Evolutionary conservation across 2,113 vertebrate genomes (phyloP).

Genomic region (Symphodus melops): DNA sequence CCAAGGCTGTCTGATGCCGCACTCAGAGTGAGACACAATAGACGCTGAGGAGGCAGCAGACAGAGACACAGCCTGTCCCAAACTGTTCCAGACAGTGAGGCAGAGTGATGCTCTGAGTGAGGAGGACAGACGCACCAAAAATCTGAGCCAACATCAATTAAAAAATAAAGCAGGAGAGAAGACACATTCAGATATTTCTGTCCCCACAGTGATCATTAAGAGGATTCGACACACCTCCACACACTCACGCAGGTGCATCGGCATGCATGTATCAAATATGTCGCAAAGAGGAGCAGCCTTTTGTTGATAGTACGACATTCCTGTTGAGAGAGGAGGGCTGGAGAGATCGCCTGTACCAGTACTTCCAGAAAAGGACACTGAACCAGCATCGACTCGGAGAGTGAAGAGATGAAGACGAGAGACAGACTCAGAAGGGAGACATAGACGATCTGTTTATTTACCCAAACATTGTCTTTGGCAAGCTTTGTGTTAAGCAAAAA

Average conservation of each 20-base stretch:
- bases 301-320: constrained; percentile 50
- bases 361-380: constrained; percentile 76
- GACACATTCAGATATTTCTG: background rate
- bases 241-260: constrained; percentile 20
- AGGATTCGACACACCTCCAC: background rate
- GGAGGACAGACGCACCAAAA: constrained; percentile 29
- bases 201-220: background rate
- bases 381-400: constrained; percentile 25
- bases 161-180: constrained; percentile 3
- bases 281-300: constrained; percentile 27
- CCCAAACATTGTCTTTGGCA: background rate
- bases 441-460: too few species aligned
- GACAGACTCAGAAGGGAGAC: background rate
- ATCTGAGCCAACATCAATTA: background rate
- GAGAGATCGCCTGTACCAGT: constrained; percentile 16
- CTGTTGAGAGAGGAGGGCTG: constrained; percentile 16
- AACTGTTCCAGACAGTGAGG: constrained; percentile 42
- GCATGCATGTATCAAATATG: background rate
- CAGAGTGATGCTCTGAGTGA: constrained; percentile 36
- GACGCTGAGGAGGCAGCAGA: constrained; percentile 61
- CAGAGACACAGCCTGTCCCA: constrained; percentile 52
- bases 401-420: constrained; percentile 22
- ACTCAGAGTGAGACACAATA: constrained; percentile 49
- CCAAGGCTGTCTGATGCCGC: constrained; percentile 48
- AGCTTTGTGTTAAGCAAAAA: constrained; percentile 30